Evolutionary conservation across 37 sponge, comb jelly and placozoan genomes (phyloP), one percentile per base, ranked within the genome.

Genomic region (Chondrilla cf. caribensis): DNA sequence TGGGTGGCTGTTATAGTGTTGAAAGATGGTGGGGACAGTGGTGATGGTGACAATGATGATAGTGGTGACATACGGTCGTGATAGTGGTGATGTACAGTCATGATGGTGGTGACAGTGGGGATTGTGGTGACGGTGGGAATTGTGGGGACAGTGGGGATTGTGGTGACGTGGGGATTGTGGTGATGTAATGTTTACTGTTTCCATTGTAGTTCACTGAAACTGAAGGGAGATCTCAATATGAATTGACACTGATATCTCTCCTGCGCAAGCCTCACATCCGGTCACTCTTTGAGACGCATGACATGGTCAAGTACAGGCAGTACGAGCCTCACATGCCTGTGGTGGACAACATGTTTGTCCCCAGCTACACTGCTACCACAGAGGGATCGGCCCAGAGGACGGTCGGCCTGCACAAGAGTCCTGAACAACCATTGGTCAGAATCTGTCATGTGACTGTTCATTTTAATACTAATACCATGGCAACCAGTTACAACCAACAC

Each of bases 321-420:
- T 91, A 91, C 62, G 85, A 84, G 58, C 80, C 91, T 15, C 91
- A 84, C 2, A 33, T 91, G 18, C 91, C 91, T 38, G 47, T 84
- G 24, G 78, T 62, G 40, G 91, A 91, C 42, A 77, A 72, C 0
- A 81, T 29, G 78, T 87, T 81, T 42, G 80, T 84, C 67, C 88
- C 88, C n/a, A 90, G 76, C 58, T 55, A 86, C 43, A 73, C 21
- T n/a, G 8, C 43, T 25, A 73, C 76, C 1, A 38, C 76, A 3
- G 76, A 73, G 21, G 76, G 76, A 6, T 18, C 44, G 43, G 41
- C 9, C n/a, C 76, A 73, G 17, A 58, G 59, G 43, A 89, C 88
- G 0, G 83, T 95, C 8, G 95, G 95, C 3, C 86, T 95, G 15
- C 92, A 95, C 80, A 95, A 95, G 77, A 81, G 84, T 28, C 21